These are phyloP conservation scores for Petrocephalus sullivani DNA, from an alignment of 2,797 vertebrate species.

Conservation along the genomic window DNA sequence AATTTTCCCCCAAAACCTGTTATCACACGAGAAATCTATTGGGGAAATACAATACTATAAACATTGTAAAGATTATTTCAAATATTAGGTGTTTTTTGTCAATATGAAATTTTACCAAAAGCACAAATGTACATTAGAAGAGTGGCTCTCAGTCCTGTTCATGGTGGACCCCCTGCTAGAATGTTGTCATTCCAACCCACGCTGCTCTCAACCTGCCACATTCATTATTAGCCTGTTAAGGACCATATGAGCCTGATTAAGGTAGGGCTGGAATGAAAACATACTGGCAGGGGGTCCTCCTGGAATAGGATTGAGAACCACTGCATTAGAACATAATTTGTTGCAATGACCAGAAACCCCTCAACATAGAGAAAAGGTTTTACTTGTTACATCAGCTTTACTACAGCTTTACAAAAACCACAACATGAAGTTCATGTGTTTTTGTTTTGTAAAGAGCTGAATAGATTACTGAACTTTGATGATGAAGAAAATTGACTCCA, in stretches of 20 bases:
- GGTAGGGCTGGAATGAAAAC: neutral
- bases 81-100: neutral
- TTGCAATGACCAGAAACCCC: neutral
- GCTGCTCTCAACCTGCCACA: neutral
- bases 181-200: neutral
- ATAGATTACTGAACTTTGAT: neutral
- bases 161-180: neutral
- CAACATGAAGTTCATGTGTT: neutral
- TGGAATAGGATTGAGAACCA: neutral
- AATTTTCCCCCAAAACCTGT: neutral
- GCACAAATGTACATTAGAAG: neutral
- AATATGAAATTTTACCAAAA: neutral
- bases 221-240: neutral
- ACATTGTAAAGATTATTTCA: neutral
- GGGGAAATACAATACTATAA: neutral
- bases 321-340: neutral
- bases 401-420: neutral
- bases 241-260: neutral
- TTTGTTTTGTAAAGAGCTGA: neutral
- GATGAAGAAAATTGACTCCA: neutral
- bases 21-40: neutral
- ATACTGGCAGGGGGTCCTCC: neutral
- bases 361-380: neutral
- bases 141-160: neutral
- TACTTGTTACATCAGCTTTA: neutral